phyloP scores from a whole-genome alignment of 2,888 invertebrate species.

The Scaptomyza cyrtandrae region DNA sequence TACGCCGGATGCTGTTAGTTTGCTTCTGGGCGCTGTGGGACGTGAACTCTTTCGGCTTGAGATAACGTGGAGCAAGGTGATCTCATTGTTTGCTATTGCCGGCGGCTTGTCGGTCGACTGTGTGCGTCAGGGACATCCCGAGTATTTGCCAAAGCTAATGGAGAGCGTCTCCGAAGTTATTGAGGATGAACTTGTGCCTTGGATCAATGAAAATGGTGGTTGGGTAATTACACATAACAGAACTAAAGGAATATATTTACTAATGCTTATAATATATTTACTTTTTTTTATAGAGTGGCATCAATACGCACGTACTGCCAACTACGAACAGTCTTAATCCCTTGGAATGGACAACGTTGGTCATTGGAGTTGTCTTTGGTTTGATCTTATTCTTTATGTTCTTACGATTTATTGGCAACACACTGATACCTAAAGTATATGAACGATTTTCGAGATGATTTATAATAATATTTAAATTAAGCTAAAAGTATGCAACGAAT shows the following conservation, averaged over 20 bases:
- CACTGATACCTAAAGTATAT: slow-evolving; percentile 77
- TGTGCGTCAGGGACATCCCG: slow-evolving; percentile 90
- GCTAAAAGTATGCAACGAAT: background rate
- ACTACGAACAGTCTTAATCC: slow-evolving; percentile 80
- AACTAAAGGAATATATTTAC: background rate
- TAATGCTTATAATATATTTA: too few relatives aligned
- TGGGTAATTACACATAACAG: slow-evolving; percentile 87
- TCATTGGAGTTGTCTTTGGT: slow-evolving; percentile 81
- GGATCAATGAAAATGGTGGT: slow-evolving; percentile 94
- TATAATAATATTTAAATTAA: background rate
- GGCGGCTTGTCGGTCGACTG: slow-evolving; percentile 93
- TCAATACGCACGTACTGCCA: slow-evolving; percentile 83
- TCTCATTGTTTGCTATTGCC: slow-evolving; percentile 92
- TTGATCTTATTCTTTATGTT: slow-evolving; percentile 81
- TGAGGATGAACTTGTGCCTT: slow-evolving; percentile 89
- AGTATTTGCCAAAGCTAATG: slow-evolving; percentile 90
- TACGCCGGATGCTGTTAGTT: slow-evolving; percentile 84
- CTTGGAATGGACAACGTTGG: slow-evolving; percentile 82
- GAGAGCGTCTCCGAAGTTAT: slow-evolving; percentile 90
- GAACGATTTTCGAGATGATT: slow-evolving; percentile 69
- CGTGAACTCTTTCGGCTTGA: slow-evolving; percentile 89
- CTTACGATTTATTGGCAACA: slow-evolving; percentile 79
- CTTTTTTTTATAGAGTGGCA: slow-evolving; percentile 81
- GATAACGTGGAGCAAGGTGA: slow-evolving; percentile 92
- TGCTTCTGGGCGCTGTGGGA: slow-evolving; percentile 88